Conservation (phyloP, 2,113 vertebrate species). For the Mirounga angustirostris region DNA sequence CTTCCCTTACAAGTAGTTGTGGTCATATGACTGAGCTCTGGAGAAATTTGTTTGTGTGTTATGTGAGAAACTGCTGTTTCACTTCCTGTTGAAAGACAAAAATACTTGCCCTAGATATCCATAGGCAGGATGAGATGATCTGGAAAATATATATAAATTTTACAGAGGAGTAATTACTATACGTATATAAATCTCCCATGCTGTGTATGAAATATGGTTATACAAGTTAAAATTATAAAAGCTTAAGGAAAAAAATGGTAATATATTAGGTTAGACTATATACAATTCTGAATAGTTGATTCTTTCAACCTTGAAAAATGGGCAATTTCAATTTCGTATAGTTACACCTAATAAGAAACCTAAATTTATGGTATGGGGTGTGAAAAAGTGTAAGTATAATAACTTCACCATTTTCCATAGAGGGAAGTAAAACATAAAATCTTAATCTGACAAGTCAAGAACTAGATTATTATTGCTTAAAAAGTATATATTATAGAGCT, state of each 20-base stretch:
- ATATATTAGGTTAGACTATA: background rate
- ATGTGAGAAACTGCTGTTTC: constrained; percentile 27
- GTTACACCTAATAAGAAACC: background rate
- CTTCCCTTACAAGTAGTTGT: background rate
- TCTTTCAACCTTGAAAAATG: constrained; percentile 25
- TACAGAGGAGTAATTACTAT: constrained; percentile 10
- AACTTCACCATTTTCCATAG: constrained; percentile 6
- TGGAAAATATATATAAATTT: constrained; percentile 47
- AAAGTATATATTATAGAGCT: background rate
- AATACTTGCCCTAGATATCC: constrained; percentile 55
- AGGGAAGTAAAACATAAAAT: constrained; percentile 33
- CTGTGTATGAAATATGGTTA: background rate
- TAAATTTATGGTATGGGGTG: background rate
- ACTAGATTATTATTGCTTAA: constrained; percentile 40
- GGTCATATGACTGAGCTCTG: constrained; percentile 28
- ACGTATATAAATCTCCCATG: constrained; percentile 2
- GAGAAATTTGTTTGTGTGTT: constrained; percentile 48
- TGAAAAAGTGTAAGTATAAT: background rate
- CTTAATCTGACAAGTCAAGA: constrained; percentile 34
- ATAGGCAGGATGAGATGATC: constrained; percentile 35
- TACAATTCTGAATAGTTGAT: background rate
- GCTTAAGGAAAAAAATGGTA: constrained; percentile 45
- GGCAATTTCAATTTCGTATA: background rate
- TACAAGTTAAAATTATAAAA: constrained; percentile 49
- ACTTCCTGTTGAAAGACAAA: constrained; percentile 56